Conservation (phyloP, 2,113 vertebrate genomes). For the Calyptommatus sinebrachiatus region DNA sequence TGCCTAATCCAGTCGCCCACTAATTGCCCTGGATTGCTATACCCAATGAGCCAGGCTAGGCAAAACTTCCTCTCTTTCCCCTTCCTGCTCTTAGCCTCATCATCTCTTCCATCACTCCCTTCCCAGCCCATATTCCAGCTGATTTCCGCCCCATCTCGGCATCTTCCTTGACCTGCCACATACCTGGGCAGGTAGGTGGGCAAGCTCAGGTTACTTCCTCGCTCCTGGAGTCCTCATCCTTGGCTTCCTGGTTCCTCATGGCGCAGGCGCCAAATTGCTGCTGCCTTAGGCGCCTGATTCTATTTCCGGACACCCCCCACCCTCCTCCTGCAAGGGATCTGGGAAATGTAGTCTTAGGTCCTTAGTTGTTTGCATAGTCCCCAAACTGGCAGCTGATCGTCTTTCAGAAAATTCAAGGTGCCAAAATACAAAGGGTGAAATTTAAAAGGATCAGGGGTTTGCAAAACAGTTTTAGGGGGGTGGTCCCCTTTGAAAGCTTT, state of each 20-base stretch:
- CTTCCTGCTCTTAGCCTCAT: too few species aligned
- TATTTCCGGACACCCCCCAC: background rate
- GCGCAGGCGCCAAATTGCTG: conserved; percentile 11
- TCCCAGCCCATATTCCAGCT: background rate
- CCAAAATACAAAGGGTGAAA: too few species aligned
- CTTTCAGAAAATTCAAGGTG: too few species aligned
- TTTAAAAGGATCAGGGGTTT: too few species aligned
- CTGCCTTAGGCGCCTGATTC: background rate
- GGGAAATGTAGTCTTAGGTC: background rate
- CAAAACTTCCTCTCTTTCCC: too few species aligned
- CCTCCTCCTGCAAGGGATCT: background rate
- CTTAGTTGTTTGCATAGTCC: too few species aligned
- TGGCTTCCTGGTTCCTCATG: conserved; percentile 5
- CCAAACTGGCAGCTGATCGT: too few species aligned
- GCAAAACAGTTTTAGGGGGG: too few species aligned
- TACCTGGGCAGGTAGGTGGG: background rate
- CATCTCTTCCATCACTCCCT: background rate
- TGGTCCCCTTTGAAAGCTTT: too few species aligned
- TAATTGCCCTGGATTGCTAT: too few species aligned
- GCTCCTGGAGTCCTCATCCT: background rate
- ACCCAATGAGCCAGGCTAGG: too few species aligned
- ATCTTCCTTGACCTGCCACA: background rate
- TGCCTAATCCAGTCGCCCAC: too few species aligned
- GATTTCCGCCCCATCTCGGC: background rate
- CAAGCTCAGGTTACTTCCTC: background rate